Conservation (phyloP, 2,113 vertebrate genomes). For the Pongo pygmaeus region DNA sequence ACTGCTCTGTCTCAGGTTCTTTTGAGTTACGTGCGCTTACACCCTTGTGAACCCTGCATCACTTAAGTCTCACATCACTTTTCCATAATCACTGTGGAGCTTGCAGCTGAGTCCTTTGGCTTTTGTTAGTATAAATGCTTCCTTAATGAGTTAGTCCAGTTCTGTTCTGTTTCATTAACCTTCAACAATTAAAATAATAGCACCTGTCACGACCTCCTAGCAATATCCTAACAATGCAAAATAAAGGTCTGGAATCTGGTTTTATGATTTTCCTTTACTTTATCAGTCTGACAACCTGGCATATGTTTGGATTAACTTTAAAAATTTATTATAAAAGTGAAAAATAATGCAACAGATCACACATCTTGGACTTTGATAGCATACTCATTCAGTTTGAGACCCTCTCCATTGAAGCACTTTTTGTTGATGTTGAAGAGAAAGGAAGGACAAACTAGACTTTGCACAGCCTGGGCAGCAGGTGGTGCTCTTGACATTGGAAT, state of each 20-base stretch:
- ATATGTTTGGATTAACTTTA: neutral
- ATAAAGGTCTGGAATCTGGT: neutral
- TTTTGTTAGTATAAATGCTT: neutral
- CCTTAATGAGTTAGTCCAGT: neutral
- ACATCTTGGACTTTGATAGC: neutral
- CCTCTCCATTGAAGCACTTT: neutral
- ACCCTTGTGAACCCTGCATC: rapidly evolving
- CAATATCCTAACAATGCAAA: neutral
- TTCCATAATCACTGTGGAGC: neutral
- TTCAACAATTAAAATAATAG: neutral
- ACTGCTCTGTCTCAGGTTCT: neutral
- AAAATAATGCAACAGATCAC: neutral
- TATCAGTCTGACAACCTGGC: neutral
- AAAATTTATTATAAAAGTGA: neutral
- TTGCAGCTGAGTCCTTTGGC: neutral
- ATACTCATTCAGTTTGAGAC: neutral
- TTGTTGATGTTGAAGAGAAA: neutral
- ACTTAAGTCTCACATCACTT: too few relatives aligned
- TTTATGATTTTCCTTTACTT: neutral
- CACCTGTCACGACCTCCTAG: neutral
- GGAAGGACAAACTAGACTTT: neutral
- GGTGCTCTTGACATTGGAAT: constrained; percentile 60
- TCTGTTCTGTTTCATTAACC: neutral
- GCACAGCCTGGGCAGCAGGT: constrained; percentile 57
- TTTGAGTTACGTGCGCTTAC: neutral